A percentile compares a stretch with the other conserved stretches of the same genome.
These are phyloP conservation scores for Virgularia gustaviana DNA, from an alignment of 92 coral and sea anemone species.

Conservation along the genomic window DNA sequence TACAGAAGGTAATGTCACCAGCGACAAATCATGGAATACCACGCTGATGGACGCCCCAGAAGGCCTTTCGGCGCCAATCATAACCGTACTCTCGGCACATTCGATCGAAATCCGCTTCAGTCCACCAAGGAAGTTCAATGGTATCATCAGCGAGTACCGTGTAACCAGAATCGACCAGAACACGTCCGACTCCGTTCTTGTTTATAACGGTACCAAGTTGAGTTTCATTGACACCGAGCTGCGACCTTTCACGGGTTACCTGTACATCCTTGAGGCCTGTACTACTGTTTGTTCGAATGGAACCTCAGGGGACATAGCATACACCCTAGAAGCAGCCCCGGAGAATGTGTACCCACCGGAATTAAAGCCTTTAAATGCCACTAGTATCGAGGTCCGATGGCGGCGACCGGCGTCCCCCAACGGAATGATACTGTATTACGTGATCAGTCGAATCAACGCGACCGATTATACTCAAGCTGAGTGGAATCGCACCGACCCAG, in stretches of 20 bases:
- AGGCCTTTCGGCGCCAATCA: slow-evolving; percentile 72
- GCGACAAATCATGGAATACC: slow-evolving; percentile 62
- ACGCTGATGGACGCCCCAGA: slow-evolving; percentile 96
- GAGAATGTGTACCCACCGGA: slow-evolving; percentile 63
- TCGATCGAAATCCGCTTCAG: slow-evolving; percentile 69
- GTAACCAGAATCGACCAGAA: slow-evolving; percentile 62
- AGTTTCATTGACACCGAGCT: slow-evolving; percentile 74
- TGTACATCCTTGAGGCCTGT: slow-evolving; percentile 79
- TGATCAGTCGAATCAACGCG: slow-evolving; percentile 74
- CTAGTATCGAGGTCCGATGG: slow-evolving; percentile 81
- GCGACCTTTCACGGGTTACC: slow-evolving; percentile 79
- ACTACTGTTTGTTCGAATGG: slow-evolving; percentile 75
- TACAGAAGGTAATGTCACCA: slow-evolving; percentile 66
- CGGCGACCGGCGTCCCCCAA: slow-evolving; percentile 72
- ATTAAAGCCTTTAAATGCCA: slow-evolving; percentile 61
- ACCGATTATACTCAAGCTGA: slow-evolving; percentile 57
- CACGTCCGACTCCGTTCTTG: slow-evolving; percentile 43
- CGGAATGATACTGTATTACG: slow-evolving; percentile 75
- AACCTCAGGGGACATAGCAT: slow-evolving; percentile 48
- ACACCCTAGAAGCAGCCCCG: slow-evolving; percentile 82
- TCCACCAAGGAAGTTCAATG: slow-evolving; percentile 66
- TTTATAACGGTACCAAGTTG: slow-evolving; percentile 70
- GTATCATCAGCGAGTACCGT: slow-evolving; percentile 65
- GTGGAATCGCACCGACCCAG: slow-evolving; percentile 61
- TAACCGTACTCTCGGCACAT: slow-evolving; percentile 64